These are phyloP conservation scores for Myocastor coypus DNA, from an alignment of 2,113 vertebrate species.

Conservation along the genomic window DNA sequence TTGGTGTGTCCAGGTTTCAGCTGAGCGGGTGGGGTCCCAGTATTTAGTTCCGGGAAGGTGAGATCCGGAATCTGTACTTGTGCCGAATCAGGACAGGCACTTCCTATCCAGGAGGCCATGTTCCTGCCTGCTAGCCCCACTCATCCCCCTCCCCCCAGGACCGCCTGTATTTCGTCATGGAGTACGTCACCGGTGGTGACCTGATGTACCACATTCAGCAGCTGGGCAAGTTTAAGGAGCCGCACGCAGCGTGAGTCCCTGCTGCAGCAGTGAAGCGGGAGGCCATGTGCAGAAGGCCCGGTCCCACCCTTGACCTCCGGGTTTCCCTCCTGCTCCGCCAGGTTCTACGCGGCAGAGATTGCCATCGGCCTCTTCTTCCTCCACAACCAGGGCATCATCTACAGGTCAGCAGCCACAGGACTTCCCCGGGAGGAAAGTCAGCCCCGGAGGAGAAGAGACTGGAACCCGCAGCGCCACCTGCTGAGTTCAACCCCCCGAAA, in stretches of 20 bases:
- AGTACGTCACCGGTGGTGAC: constrained; percentile 95
- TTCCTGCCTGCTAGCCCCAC: background rate
- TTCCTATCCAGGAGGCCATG: background rate
- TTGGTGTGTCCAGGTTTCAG: background rate
- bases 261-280: no score
- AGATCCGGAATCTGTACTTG: background rate
- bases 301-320: background rate
- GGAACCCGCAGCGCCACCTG: fast-evolving
- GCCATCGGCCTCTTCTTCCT: constrained; percentile 95
- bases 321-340: constrained; percentile 54
- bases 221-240: constrained; percentile 96
- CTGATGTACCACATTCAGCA: constrained; percentile 97
- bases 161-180: constrained; percentile 96
- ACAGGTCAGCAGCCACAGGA: constrained; percentile 87
- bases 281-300: fast-evolving
- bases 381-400: constrained; percentile 95
- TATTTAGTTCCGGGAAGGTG: background rate
- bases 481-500: background rate
- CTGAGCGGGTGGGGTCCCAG: background rate
- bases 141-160: constrained; percentile 85
- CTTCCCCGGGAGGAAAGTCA: fast-evolving
- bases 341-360: constrained; percentile 95
- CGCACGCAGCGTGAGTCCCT: constrained; percentile 93
- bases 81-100: background rate
- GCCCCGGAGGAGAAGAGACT: background rate